Percentiles rank a stretch among this genome's conserved stretches.
Evolutionary conservation across 2,113 vertebrate genomes (phyloP).

Genomic region (Lathamus discolor): DNA sequence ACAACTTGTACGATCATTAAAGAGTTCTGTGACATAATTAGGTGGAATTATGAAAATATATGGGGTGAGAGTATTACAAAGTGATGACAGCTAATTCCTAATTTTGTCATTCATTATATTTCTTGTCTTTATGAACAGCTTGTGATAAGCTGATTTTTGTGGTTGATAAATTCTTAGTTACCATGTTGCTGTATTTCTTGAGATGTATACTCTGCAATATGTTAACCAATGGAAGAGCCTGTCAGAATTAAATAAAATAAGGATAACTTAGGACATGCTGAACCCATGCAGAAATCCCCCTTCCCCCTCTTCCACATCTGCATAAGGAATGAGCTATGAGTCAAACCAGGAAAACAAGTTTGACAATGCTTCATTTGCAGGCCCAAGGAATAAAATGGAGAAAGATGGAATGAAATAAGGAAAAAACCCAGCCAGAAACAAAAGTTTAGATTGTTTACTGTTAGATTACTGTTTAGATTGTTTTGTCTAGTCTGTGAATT

Average conservation of each 20-base stretch:
- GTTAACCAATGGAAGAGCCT: background rate
- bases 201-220: background rate
- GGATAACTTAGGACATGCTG: constrained; percentile 36
- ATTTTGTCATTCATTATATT: background rate
- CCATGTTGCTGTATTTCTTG: background rate
- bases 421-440: background rate
- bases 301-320: background rate
- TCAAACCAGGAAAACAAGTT: background rate
- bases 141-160: constrained; percentile 47
- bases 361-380: background rate
- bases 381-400: background rate
- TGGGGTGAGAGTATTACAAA: background rate
- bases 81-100: constrained; percentile 17
- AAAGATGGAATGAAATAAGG: background rate
- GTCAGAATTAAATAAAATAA: constrained; percentile 3
- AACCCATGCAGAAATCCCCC: background rate
- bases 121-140: constrained; percentile 1
- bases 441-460: background rate
- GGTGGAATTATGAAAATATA: background rate
- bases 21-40: constrained; percentile 11
- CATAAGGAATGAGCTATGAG: background rate
- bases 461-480: background rate
- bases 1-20: background rate
- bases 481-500: background rate
- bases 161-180: constrained; percentile 10